These are phyloP conservation scores for Dryobota labecula DNA, from an alignment of 2,888 invertebrate species.

Conservation along the genomic window DNA sequence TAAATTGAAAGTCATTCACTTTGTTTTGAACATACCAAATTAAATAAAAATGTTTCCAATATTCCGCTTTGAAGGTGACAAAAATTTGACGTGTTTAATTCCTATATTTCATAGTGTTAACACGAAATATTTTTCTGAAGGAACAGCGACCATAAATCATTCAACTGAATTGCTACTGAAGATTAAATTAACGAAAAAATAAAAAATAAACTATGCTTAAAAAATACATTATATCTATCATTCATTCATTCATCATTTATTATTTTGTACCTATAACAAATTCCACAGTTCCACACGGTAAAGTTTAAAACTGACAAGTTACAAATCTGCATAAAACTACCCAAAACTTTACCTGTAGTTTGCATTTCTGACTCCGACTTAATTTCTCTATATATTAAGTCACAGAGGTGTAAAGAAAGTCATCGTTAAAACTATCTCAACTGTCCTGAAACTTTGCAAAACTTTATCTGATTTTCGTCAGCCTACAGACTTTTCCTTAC, in stretches of 20 bases:
- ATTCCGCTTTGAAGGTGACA: background rate
- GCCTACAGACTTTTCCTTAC: background rate
- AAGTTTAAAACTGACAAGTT: background rate
- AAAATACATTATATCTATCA: too few species aligned
- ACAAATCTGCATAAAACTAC: too few species aligned
- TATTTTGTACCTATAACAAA: background rate
- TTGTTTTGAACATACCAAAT: background rate
- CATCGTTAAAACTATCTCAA: slow-evolving; percentile 3
- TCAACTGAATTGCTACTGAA: background rate
- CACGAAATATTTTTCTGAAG: background rate
- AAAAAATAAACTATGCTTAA: too few species aligned
- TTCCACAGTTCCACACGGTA: background rate
- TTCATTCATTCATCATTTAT: background rate
- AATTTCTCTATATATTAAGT: slow-evolving; percentile 21
- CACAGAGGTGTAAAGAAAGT: slow-evolving; percentile 8
- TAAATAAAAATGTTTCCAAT: background rate
- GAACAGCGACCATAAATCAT: background rate
- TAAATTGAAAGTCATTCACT: too few species aligned
- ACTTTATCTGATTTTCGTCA: slow-evolving; percentile 6
- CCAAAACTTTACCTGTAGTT: slow-evolving; percentile 26
- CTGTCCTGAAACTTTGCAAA: slow-evolving; percentile 4
- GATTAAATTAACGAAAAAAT: too few species aligned
- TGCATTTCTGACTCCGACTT: slow-evolving; percentile 3
- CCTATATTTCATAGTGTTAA: background rate
- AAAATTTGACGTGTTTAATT: background rate